Evolutionary conservation across 2,113 vertebrate genomes (phyloP), one percentile per base, ranked within the genome.

Genomic region (Naja naja): DNA sequence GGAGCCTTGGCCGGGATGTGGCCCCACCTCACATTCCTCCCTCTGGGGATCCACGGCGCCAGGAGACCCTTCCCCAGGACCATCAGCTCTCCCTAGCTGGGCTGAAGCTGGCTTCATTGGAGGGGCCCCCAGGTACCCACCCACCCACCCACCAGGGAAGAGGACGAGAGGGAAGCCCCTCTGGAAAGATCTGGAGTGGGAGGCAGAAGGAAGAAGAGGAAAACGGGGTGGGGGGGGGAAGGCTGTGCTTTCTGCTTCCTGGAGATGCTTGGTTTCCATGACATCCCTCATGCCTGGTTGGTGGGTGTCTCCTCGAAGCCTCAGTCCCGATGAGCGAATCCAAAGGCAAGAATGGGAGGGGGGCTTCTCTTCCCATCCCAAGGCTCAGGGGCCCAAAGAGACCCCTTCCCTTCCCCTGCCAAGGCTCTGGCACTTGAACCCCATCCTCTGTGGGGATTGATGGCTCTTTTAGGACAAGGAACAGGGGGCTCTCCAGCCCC

Each of bases 1-100:
- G 1, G n/a, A n/a, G 69, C 34, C 5, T 4, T 8, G 34, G 18
- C 5, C 1, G 3, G 64, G 9, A 74, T 1, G 14, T 14, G 64
- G 64, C 2, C 64, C 69, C n/a, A 6, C 5, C 69, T 8, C 16
- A 8, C 0, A 16, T 20, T 3, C 16, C n/a, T 22, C 69, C 34
- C 0, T 20, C 69, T 43, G n/a, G 8, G 74, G 74, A 43, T 3
- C 74, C n/a, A 7, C 0, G 0, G 22, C 3, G 74, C 1, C 2
- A 20, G 8, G 16, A 81, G 74, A 3, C 69, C 34, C 6, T 34
- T 8, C 34, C 34, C 34, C 69, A 3, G 69, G 10, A 81, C 34
- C 3, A 9, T 3, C 16, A 3, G 1, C 7, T 7, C 34, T 39
- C 34, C 39, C n/a, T 9, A 8, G 2, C 69, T 22, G 69, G 34